These are phyloP conservation scores for Paedocypris micromegethes DNA, from an alignment of 2,797 vertebrate species.

Conservation along the genomic window DNA sequence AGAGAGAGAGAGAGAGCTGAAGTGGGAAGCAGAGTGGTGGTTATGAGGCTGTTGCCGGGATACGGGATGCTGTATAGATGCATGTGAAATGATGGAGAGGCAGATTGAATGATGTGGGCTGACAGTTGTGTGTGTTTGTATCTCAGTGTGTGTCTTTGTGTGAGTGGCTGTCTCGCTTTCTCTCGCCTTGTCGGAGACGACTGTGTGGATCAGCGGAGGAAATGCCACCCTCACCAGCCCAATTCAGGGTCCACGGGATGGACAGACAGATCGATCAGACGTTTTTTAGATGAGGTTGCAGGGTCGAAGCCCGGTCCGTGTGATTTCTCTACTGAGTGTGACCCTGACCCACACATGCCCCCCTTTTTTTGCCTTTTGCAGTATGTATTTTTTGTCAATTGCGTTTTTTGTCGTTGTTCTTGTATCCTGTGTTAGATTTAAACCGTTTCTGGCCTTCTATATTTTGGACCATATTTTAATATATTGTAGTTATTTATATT, in stretches of 20 bases:
- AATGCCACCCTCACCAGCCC: slow-evolving; percentile 2
- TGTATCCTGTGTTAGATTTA: too few relatives aligned
- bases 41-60: slow-evolving; percentile 45
- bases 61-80: slow-evolving; percentile 36
- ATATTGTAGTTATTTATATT: too few relatives aligned
- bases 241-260: background rate
- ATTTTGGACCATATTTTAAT: too few relatives aligned
- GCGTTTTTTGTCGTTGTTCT: too few relatives aligned
- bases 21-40: slow-evolving; percentile 14
- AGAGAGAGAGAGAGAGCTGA: slow-evolving; percentile 4
- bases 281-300: too few relatives aligned
- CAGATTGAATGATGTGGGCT: slow-evolving; percentile 28
- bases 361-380: too few relatives aligned
- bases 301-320: too few relatives aligned
- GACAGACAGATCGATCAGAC: too few relatives aligned
- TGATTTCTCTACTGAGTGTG: too few relatives aligned
- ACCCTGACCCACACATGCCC: too few relatives aligned
- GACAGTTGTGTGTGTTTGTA: slow-evolving; percentile 19
- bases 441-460: too few relatives aligned
- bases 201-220: slow-evolving; percentile 24
- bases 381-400: too few relatives aligned
- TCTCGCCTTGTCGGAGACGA: slow-evolving; percentile 16
- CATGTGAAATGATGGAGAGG: slow-evolving; percentile 39
- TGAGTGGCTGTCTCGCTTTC: slow-evolving; percentile 6
- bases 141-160: slow-evolving; percentile 7